Conservation (phyloP, 1,140 invertebrate genomes). For the Macrobrachium rosenbergii region DNA sequence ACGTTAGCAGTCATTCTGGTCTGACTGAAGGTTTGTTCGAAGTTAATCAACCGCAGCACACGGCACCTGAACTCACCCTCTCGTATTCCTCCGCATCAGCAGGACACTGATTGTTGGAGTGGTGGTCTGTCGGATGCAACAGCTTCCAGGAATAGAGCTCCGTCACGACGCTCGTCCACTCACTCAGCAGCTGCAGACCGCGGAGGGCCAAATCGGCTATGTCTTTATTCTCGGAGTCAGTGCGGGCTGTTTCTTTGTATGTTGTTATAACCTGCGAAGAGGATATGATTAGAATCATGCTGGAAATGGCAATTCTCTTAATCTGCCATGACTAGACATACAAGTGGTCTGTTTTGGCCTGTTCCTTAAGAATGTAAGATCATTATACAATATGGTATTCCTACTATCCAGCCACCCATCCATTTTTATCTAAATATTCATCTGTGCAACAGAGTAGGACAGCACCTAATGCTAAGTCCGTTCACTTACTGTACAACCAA, state of each 20-base stretch:
- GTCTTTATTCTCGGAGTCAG: slow-evolving; percentile 93
- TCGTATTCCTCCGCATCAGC: slow-evolving; percentile 99
- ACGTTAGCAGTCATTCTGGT: no score
- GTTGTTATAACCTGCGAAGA: slow-evolving; percentile 80
- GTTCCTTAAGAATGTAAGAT: no score
- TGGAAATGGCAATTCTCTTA: slow-evolving; percentile 1
- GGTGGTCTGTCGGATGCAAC: slow-evolving; percentile 97
- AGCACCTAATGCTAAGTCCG: no score
- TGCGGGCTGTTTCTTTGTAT: slow-evolving; percentile 89
- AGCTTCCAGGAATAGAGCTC: slow-evolving; percentile 99
- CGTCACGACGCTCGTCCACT: slow-evolving; percentile 97
- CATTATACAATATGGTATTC: no score
- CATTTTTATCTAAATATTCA: no score
- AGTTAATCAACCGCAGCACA: no score
- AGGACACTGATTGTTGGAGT: slow-evolving; percentile 95
- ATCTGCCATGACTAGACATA: slow-evolving; percentile 28
- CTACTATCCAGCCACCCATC: no score
- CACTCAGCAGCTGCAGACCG: slow-evolving; percentile 93
- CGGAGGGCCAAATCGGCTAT: slow-evolving; percentile 91
- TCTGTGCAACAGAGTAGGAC: no score
- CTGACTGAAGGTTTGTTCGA: no score
- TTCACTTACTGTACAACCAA: no score
- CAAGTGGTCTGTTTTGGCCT: neutral
- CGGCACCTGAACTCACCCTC: slow-evolving; percentile 75
- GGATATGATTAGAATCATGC: neutral